A percentile compares a stretch with the other conserved stretches of the same genome.
Conservation (phyloP, 2,797 vertebrate species). For the Pterois miles region DNA sequence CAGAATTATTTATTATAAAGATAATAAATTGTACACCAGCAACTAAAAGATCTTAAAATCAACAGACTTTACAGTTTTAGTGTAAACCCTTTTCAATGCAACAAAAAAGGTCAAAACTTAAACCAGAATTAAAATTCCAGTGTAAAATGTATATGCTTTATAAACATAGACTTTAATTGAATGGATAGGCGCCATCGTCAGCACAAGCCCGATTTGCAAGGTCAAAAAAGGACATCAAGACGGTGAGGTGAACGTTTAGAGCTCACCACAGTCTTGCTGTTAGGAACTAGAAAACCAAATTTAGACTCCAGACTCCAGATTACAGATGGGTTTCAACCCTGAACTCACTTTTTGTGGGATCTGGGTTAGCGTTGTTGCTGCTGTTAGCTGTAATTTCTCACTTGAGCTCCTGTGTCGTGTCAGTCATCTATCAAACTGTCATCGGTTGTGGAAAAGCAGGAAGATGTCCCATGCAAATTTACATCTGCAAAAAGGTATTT, state of each 20-base stretch:
- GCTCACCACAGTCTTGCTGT: background rate
- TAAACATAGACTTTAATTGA: too few relatives aligned
- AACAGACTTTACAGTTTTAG: too few relatives aligned
- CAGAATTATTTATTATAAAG: too few relatives aligned
- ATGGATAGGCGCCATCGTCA: too few relatives aligned
- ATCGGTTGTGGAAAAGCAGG: background rate
- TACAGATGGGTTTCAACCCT: constrained; percentile 11
- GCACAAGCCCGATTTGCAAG: background rate
- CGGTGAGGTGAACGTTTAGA: constrained; percentile 6
- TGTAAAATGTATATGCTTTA: too few relatives aligned
- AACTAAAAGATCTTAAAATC: too few relatives aligned
- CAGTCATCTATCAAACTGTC: constrained; percentile 1
- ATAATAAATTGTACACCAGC: too few relatives aligned
- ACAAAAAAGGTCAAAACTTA: too few relatives aligned
- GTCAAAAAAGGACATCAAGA: background rate
- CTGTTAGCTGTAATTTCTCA: constrained; percentile 1
- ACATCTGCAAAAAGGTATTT: background rate
- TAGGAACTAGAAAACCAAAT: background rate
- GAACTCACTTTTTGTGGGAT: background rate
- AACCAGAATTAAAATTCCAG: too few relatives aligned
- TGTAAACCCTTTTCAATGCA: too few relatives aligned
- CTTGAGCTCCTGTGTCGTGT: background rate
- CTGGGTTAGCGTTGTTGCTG: background rate
- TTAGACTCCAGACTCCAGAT: constrained; percentile 8
- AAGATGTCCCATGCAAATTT: background rate